A percentile compares a stretch with the other conserved stretches of the same genome.
Conservation (phyloP, 1,140 invertebrate genomes). For the Lucilia sericata region DNA sequence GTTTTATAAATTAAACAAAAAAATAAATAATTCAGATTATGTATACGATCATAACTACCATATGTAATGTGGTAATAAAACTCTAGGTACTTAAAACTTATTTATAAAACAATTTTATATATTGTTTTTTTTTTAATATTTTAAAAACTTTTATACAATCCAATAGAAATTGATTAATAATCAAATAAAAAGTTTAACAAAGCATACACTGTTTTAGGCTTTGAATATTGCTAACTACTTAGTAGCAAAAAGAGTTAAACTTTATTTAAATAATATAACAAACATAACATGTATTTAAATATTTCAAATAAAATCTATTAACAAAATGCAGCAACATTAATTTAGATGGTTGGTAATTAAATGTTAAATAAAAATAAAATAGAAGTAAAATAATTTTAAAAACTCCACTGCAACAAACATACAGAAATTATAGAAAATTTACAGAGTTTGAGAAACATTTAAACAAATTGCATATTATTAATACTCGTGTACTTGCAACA, state of each 20-base stretch:
- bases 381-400: background rate
- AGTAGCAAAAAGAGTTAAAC: no score
- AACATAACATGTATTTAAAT: no score
- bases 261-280: no score
- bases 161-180: background rate
- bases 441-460: background rate
- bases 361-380: background rate
- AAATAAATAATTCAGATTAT: no score
- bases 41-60: no score
- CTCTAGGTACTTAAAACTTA: no score
- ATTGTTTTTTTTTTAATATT: background rate
- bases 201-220: no score
- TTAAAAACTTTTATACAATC: background rate
- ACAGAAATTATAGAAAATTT: background rate
- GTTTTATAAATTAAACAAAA: no score
- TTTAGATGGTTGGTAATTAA: conserved; percentile 20
- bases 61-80: no score
- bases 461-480: background rate
- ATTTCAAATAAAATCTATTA: background rate
- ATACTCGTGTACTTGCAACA: background rate
- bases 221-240: no score
- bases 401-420: background rate
- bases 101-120: no score
- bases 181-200: no score
- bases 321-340: conserved; percentile 2